phyloP scores from a whole-genome alignment of 2,888 invertebrate genomes.

The Hydrotaea cyrtoneurina region DNA sequence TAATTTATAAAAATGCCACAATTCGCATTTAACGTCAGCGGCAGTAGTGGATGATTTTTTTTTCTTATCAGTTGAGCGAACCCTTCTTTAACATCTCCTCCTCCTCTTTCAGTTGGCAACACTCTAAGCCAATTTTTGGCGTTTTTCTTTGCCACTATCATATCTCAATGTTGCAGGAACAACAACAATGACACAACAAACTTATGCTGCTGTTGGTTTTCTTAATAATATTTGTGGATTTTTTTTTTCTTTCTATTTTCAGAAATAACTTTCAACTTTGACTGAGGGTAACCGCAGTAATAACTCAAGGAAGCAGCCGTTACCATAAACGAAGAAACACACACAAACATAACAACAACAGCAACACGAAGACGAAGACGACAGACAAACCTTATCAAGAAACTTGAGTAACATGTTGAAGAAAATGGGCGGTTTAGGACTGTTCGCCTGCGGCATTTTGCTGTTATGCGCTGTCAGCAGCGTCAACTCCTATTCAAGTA shows the following conservation, averaged over 20 bases:
- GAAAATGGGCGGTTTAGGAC: constrained; percentile 70
- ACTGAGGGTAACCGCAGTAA: constrained; percentile 64
- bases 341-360: constrained; percentile 17
- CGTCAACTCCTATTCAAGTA: constrained; percentile 80
- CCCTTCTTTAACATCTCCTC: not conserved
- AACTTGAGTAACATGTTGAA: constrained; percentile 63
- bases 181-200: constrained; percentile 40
- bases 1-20: constrained; percentile 31
- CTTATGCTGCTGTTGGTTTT: constrained; percentile 37
- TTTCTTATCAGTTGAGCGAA: not conserved
- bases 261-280: constrained; percentile 54
- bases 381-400: constrained; percentile 28
- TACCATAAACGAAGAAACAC: constrained; percentile 36
- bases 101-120: constrained; percentile 1
- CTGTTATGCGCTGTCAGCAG: constrained; percentile 73
- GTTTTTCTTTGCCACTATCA: constrained; percentile 37
- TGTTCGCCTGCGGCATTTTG: constrained; percentile 70
- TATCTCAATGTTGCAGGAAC: constrained; percentile 29
- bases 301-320: constrained; percentile 64
- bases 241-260: constrained; percentile 47
- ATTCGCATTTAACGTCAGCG: not conserved
- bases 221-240: constrained; percentile 54
- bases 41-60: not conserved
- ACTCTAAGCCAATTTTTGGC: constrained; percentile 43
- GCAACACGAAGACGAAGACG: constrained; percentile 25